phyloP scores from a whole-genome alignment of 2,113 vertebrate genomes.

The Glaucomys volans region DNA sequence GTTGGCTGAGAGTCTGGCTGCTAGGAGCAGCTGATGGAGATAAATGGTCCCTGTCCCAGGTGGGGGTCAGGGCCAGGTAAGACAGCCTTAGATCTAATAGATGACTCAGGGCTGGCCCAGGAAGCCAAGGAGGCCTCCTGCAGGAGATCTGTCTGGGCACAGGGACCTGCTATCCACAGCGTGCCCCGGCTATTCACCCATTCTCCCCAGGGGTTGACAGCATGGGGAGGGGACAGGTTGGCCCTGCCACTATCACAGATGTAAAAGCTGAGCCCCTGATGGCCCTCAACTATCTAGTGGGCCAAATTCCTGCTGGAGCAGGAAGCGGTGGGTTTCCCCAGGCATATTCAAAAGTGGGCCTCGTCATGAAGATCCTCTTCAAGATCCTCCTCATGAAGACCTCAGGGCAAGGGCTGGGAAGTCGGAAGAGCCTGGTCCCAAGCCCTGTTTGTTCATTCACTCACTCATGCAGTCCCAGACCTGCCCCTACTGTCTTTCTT shows the following conservation, averaged over 20 bases:
- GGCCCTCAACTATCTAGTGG: neutral
- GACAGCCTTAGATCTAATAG: neutral
- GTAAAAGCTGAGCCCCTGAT: neutral
- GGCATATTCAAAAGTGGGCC: neutral
- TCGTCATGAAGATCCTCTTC: neutral
- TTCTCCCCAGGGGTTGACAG: neutral
- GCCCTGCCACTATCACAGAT: neutral
- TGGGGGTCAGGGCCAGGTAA: neutral
- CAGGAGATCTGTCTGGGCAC: neutral
- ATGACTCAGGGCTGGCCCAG: neutral
- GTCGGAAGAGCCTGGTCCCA: neutral
- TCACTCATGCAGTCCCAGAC: neutral
- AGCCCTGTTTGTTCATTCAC: neutral
- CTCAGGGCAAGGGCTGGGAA: neutral
- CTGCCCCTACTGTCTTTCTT: neutral
- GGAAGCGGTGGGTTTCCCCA: neutral
- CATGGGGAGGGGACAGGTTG: neutral
- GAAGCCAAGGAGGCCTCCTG: neutral
- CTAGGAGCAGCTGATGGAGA: slow-evolving; percentile 15
- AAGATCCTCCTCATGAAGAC: neutral
- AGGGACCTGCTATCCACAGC: too few relatives aligned
- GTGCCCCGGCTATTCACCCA: too few relatives aligned
- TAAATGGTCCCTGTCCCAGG: slow-evolving; percentile 10
- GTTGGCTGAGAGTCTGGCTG: slow-evolving; percentile 1
- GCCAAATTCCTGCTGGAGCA: neutral